Percentiles rank a stretch among this genome's conserved stretches.
These are phyloP conservation scores for Dryobates pubescens DNA, from an alignment of 2,797 vertebrate species.

Conservation along the genomic window DNA sequence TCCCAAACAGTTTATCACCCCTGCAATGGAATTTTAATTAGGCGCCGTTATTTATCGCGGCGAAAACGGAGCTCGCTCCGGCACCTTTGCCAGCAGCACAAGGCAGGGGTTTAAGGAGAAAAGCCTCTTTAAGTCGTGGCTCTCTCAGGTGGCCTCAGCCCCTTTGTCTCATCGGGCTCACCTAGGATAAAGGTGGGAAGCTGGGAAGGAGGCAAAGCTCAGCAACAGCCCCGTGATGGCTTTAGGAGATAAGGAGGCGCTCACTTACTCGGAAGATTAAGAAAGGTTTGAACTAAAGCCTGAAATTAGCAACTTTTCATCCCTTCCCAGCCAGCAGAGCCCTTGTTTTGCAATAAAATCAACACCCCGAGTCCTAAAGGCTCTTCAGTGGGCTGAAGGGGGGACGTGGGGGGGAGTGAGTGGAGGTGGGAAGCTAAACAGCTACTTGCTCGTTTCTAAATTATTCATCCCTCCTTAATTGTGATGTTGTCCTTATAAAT, in stretches of 20 bases:
- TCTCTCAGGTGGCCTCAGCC: background rate
- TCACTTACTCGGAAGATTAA: slow-evolving; percentile 64
- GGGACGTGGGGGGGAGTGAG: background rate
- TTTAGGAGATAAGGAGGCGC: slow-evolving; percentile 45
- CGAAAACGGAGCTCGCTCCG: background rate
- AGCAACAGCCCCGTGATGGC: background rate
- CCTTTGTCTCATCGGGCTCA: slow-evolving; percentile 54
- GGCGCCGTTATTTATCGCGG: slow-evolving; percentile 70
- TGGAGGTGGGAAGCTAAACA: background rate
- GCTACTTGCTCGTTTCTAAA: slow-evolving; percentile 66
- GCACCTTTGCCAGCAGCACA: slow-evolving; percentile 20
- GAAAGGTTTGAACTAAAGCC: slow-evolving; percentile 73
- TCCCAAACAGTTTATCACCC: slow-evolving; percentile 79
- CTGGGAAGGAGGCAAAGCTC: slow-evolving; percentile 44
- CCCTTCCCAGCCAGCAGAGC: slow-evolving; percentile 17
- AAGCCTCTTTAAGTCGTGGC: slow-evolving; percentile 26
- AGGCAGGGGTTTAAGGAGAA: slow-evolving; percentile 51
- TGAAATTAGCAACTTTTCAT: slow-evolving; percentile 72
- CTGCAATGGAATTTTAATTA: slow-evolving; percentile 76
- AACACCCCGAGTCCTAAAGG: slow-evolving; percentile 46
- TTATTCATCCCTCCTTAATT: slow-evolving; percentile 62
- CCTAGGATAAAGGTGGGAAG: slow-evolving; percentile 39
- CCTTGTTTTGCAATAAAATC: slow-evolving; percentile 66
- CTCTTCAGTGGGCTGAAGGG: background rate
- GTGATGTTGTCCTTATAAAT: slow-evolving; percentile 66